Evolutionary conservation across 2,797 vertebrate genomes (phyloP).

Genomic region (Mionectes olivaceus): DNA sequence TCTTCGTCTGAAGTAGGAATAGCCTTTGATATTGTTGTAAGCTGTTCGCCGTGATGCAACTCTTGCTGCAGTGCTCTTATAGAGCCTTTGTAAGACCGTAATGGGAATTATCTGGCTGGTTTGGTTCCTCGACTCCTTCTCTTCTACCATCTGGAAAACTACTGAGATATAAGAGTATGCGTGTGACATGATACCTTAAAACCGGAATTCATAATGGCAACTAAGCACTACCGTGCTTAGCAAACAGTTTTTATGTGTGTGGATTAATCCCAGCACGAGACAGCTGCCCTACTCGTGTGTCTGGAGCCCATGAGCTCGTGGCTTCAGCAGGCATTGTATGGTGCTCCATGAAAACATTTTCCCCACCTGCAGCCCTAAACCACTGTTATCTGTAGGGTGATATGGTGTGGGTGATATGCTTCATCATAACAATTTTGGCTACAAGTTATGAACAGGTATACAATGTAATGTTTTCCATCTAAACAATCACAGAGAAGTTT

Average conservation of each 20-base stretch:
- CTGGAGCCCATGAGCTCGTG: not conserved
- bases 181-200: not conserved
- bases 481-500: not conserved
- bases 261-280: not conserved
- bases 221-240: not conserved
- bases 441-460: not conserved
- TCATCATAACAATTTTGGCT: not conserved
- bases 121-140: not conserved
- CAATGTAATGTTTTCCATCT: not conserved
- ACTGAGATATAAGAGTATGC: not conserved
- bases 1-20: not conserved
- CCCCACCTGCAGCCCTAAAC: not conserved
- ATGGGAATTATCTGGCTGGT: not conserved
- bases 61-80: not conserved
- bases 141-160: not conserved
- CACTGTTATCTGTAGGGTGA: not conserved
- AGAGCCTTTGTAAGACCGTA: not conserved
- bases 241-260: not conserved
- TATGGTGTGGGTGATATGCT: not conserved
- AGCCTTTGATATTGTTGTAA: not conserved
- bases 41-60: not conserved
- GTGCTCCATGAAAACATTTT: not conserved
- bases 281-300: rapidly evolving
- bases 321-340: rapidly evolving
- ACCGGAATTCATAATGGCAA: not conserved